These are phyloP conservation scores for Carabus problematicus DNA, from an alignment of 2,888 invertebrate species.

Conservation along the genomic window DNA sequence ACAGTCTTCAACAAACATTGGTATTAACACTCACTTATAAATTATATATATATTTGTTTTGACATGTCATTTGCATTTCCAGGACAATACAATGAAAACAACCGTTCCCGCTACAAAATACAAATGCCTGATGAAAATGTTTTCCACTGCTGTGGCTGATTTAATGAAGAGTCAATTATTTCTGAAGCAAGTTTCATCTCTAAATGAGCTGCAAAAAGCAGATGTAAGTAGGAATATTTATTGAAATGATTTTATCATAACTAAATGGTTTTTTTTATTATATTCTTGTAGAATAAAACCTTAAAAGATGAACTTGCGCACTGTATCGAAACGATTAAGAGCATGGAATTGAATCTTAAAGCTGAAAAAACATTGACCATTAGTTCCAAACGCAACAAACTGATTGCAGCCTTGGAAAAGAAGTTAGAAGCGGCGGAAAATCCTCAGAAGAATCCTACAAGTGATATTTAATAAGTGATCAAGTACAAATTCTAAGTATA, in stretches of 20 bases:
- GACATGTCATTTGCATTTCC: background rate
- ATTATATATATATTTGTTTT: background rate
- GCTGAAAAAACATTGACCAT: background rate
- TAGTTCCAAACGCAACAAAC: background rate
- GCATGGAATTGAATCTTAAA: constrained; percentile 2
- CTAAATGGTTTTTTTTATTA: background rate
- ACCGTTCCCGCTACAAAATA: constrained; percentile 17
- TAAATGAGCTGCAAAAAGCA: constrained; percentile 1
- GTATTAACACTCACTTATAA: background rate
- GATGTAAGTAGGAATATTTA: constrained; percentile 12
- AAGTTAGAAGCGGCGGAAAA: background rate
- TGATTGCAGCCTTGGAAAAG: background rate
- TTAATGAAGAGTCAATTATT: constrained; percentile 12
- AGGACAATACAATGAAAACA: background rate
- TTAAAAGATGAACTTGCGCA: constrained; percentile 14
- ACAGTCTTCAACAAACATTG: background rate
- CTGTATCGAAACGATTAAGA: constrained; percentile 15
- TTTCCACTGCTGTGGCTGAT: constrained; percentile 22
- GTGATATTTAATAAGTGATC: background rate
- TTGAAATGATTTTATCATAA: constrained; percentile 17
- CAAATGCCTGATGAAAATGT: constrained; percentile 12
- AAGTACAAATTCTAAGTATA: background rate
- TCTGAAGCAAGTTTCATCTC: constrained; percentile 8
- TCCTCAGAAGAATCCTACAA: background rate
- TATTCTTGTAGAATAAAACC: background rate